phyloP scores from a whole-genome alignment of 2,797 vertebrate species.

The Sebastes minor region DNA sequence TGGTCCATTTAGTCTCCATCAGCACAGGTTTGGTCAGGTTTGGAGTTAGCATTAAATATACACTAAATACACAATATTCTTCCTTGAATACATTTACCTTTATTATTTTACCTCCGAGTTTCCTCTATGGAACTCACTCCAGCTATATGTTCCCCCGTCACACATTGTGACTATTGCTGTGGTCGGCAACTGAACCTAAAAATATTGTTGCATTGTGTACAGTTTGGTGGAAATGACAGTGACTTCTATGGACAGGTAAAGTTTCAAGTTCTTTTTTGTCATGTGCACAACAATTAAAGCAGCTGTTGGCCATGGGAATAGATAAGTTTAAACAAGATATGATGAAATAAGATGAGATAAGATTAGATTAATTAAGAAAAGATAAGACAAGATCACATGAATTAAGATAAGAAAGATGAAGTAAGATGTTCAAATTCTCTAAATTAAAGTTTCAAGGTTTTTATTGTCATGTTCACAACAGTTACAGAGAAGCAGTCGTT shows the following conservation, averaged over 20 bases:
- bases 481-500: background rate
- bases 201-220: background rate
- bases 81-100: background rate
- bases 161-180: background rate
- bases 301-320: no score
- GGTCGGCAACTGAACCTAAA: background rate
- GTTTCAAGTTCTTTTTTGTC: background rate
- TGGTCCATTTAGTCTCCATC: background rate
- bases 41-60: background rate
- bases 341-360: background rate
- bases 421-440: background rate
- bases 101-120: background rate
- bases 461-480: no score
- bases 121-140: background rate
- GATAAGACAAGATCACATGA: background rate
- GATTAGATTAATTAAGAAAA: background rate
- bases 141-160: background rate
- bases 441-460: background rate
- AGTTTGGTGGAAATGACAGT: background rate
- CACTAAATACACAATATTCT: background rate
- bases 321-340: no score
- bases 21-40: background rate
- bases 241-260: background rate
- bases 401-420: background rate
- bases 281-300: background rate